Conservation (phyloP, 2,888 invertebrate genomes). For the Noctua fimbriata region DNA sequence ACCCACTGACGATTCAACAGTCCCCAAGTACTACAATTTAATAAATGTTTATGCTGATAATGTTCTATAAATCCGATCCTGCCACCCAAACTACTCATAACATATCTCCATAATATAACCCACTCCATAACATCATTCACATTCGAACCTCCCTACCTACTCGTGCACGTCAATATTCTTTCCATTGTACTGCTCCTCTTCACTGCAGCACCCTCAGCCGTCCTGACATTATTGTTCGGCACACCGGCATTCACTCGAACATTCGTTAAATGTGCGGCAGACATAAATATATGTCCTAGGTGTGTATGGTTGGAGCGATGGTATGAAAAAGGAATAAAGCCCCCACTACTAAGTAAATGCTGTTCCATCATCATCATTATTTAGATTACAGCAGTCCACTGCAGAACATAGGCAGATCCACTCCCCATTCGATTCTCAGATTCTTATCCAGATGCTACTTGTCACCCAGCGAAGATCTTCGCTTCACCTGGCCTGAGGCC, state of each 20-base stretch:
- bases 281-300: slow-evolving; percentile 6
- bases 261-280: slow-evolving; percentile 21
- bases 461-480: no score
- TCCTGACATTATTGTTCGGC: slow-evolving; percentile 29
- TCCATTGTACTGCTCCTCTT: slow-evolving; percentile 30
- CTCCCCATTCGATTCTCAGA: no score
- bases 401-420: no score
- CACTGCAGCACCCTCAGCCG: slow-evolving; percentile 17
- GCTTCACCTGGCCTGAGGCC: no score
- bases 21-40: background rate
- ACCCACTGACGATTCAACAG: background rate
- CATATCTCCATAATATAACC: slow-evolving; percentile 2
- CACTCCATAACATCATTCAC: background rate
- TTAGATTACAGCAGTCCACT: no score
- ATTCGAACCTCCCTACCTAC: background rate
- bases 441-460: no score
- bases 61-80: background rate
- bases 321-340: background rate
- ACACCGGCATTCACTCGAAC: slow-evolving; percentile 13
- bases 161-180: slow-evolving; percentile 31
- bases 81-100: background rate
- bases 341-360: background rate
- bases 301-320: background rate
- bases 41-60: background rate
- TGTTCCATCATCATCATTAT: no score